These are phyloP conservation scores for Pseudomyrmex sp. DNA, from an alignment of 1,140 invertebrate genomes.

Conservation along the genomic window DNA sequence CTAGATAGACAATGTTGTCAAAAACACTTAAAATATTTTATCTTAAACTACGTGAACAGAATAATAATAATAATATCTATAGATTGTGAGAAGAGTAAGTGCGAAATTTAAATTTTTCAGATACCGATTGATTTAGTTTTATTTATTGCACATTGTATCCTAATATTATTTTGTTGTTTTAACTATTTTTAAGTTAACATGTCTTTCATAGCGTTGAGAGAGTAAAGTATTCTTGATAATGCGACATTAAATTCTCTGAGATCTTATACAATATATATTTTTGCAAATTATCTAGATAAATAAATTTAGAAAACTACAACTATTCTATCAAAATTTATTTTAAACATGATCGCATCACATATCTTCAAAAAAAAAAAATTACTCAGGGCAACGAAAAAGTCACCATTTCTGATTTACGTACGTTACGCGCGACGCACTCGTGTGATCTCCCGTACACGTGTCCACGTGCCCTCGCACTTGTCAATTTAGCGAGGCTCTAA, in stretches of 20 bases:
- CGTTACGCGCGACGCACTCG: background rate
- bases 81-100: too few relatives aligned
- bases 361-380: background rate
- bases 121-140: too few relatives aligned
- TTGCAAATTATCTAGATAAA: too few relatives aligned
- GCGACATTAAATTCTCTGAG: background rate
- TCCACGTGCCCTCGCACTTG: constrained; percentile 48
- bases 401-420: background rate
- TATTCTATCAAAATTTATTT: too few relatives aligned
- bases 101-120: too few relatives aligned
- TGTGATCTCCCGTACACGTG: constrained; percentile 53
- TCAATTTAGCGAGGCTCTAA: constrained; percentile 35
- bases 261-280: background rate
- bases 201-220: too few relatives aligned
- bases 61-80: background rate
- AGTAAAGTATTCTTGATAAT: background rate
- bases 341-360: too few relatives aligned
- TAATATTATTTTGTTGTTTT: too few relatives aligned
- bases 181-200: too few relatives aligned
- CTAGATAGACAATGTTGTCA: background rate
- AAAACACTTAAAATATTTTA: background rate
- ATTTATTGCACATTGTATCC: too few relatives aligned
- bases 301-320: too few relatives aligned
- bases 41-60: background rate
- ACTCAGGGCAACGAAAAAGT: background rate